Conservation (phyloP, 1,140 invertebrate species). For the Sogatella furcifera region DNA sequence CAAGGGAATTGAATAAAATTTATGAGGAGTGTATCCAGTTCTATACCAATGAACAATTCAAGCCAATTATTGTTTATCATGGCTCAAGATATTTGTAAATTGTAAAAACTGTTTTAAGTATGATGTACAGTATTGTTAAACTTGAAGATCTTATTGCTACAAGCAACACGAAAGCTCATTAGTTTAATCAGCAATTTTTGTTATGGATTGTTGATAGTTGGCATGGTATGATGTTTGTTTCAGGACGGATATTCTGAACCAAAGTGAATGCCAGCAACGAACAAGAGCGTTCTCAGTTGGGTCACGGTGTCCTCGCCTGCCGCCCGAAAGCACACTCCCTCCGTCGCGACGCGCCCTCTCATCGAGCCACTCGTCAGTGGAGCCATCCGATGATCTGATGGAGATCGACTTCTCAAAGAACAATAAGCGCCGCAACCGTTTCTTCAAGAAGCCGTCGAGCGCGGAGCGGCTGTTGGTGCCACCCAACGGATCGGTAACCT, state of each 20-base stretch:
- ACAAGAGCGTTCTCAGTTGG: constrained; percentile 60
- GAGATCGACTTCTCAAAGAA: constrained; percentile 57
- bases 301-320: constrained; percentile 33
- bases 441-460: constrained; percentile 17
- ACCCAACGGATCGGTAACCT: constrained; percentile 8
- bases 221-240: constrained; percentile 17
- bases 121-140: no score
- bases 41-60: no score
- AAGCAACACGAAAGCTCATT: no score
- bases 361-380: constrained; percentile 47
- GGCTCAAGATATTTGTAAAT: no score
- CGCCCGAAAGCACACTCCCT: constrained; percentile 5
- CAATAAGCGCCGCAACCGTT: constrained; percentile 10
- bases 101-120: no score
- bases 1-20: no score
- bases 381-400: constrained; percentile 65
- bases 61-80: no score
- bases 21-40: no score
- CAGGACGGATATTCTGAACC: constrained; percentile 35
- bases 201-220: no score
- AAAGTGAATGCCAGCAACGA: constrained; percentile 28
- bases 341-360: constrained; percentile 35
- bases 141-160: no score
- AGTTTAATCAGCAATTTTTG: no score
- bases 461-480: constrained; percentile 20